These are phyloP conservation scores for Tipula lateralis DNA, from an alignment of 2,888 invertebrate species.

Conservation along the genomic window DNA sequence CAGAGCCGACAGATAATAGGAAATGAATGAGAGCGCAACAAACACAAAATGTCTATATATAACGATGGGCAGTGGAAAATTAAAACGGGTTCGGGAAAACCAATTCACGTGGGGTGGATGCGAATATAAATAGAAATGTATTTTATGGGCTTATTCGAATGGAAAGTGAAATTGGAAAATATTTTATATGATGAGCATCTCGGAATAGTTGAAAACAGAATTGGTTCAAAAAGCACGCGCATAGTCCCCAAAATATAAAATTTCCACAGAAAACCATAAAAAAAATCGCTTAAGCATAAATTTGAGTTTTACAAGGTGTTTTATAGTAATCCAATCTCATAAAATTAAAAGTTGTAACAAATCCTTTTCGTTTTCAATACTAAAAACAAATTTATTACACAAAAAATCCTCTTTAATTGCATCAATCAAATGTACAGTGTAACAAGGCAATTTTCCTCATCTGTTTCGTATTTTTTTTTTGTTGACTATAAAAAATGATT, in stretches of 20 bases:
- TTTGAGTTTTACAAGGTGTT: conserved; percentile 1
- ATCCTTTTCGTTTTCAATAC: neutral
- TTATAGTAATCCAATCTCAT: conserved; percentile 4
- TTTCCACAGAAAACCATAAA: neutral
- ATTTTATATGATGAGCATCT: neutral
- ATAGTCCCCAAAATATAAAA: neutral
- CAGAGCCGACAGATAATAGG: neutral
- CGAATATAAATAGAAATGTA: neutral
- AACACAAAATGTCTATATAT: neutral
- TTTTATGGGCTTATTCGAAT: neutral
- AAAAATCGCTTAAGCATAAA: neutral
- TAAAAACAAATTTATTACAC: neutral
- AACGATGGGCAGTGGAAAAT: neutral
- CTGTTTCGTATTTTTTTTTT: no score
- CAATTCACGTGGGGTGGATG: neutral
- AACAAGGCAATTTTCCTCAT: conserved; percentile 19
- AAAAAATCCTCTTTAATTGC: neutral
- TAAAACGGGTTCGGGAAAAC: neutral
- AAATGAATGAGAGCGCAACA: neutral
- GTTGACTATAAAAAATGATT: neutral
- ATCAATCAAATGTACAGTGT: neutral
- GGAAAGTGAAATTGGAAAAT: conserved; percentile 15
- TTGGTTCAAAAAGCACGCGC: neutral
- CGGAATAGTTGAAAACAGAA: neutral
- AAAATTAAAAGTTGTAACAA: conserved; percentile 5